Percentiles rank a stretch among this genome's conserved stretches.
phyloP scores from a whole-genome alignment of 2,797 vertebrate genomes.

The Pagetopsis macropterus region DNA sequence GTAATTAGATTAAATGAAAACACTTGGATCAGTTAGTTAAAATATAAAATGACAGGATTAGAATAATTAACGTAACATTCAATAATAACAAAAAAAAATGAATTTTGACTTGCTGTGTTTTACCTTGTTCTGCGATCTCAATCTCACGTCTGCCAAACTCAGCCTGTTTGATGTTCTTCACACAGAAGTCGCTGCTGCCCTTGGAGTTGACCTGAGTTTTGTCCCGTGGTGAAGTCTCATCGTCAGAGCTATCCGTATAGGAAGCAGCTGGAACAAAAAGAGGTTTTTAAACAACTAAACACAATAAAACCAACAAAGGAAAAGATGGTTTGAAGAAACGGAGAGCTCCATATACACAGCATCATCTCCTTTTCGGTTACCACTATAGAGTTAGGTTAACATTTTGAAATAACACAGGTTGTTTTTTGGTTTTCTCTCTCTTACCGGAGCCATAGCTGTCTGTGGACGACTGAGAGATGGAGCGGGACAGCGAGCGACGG shows the following conservation, averaged over 20 bases:
- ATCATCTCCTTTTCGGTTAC: background rate
- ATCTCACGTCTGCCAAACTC: constrained; percentile 96
- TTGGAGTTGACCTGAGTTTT: constrained; percentile 93
- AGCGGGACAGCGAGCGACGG: constrained; percentile 92
- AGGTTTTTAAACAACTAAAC: background rate
- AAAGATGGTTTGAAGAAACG: background rate
- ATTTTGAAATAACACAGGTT: background rate
- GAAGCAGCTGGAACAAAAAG: constrained; percentile 86
- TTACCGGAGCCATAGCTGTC: constrained; percentile 96
- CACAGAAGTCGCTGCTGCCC: constrained; percentile 94
- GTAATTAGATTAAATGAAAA: background rate
- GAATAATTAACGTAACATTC: background rate
- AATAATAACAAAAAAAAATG: background rate
- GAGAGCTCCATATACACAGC: background rate
- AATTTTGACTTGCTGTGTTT: background rate
- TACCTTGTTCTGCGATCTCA: constrained; percentile 96
- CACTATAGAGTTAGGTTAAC: background rate
- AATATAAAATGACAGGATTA: background rate
- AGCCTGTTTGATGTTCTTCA: constrained; percentile 96
- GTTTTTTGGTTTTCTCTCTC: background rate
- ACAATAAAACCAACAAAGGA: background rate
- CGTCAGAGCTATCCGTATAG: constrained; percentile 95
- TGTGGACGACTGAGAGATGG: constrained; percentile 96
- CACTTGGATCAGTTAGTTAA: background rate
- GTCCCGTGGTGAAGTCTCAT: constrained; percentile 93